These are phyloP conservation scores for Parus major DNA, from an alignment of 2,113 vertebrate genomes.

Conservation along the genomic window DNA sequence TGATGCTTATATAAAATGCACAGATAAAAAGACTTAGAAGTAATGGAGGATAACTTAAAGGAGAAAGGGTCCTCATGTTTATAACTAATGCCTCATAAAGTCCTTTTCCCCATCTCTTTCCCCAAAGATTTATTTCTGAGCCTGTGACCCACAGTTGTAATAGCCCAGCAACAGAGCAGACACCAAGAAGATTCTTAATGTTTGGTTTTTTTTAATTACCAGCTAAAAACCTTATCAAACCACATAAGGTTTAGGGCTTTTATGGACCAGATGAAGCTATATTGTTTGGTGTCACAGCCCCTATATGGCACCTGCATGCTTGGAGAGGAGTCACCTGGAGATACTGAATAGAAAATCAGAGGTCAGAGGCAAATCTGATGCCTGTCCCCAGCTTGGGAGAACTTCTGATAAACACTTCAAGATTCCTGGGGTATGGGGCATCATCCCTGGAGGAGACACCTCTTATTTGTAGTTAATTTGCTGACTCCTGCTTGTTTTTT, in stretches of 20 bases:
- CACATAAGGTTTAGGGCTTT: not conserved
- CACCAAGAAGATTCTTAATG: not conserved
- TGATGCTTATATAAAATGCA: not conserved
- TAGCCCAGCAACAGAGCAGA: not conserved
- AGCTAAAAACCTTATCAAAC: not conserved
- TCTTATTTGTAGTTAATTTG: not conserved
- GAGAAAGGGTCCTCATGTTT: not conserved
- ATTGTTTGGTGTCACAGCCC: not conserved
- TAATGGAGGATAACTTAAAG: not conserved
- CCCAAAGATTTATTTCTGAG: not conserved
- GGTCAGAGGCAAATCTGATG: not conserved
- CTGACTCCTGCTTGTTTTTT: not conserved
- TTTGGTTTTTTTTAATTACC: not conserved
- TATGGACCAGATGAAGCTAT: not conserved
- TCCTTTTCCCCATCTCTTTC: not conserved
- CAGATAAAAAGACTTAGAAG: not conserved
- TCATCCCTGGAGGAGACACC: not conserved
- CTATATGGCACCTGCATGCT: not conserved
- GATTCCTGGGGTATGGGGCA: not conserved
- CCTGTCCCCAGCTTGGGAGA: not conserved
- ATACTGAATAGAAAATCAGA: not conserved
- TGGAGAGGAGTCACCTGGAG: not conserved
- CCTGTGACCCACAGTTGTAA: not conserved
- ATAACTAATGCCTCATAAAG: not conserved
- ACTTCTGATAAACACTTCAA: not conserved